phyloP scores from a whole-genome alignment of 2,113 vertebrate species.

The Callipepla californica region DNA sequence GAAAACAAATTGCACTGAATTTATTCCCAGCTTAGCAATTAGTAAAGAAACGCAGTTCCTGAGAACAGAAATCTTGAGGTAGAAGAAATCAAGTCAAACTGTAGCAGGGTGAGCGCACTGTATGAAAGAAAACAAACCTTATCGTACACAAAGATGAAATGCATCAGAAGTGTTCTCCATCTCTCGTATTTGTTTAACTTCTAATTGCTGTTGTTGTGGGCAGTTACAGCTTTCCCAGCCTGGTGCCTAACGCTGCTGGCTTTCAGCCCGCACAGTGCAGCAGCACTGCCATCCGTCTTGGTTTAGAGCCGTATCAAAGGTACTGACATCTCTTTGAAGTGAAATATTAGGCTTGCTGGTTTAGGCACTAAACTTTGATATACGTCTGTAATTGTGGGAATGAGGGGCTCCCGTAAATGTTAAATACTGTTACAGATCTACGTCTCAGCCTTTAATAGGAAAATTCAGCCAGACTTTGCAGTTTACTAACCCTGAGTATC shows the following conservation, averaged over 20 bases:
- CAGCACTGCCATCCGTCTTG: neutral
- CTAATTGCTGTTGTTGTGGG: neutral
- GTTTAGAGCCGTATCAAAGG: neutral
- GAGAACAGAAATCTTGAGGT: neutral
- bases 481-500: neutral
- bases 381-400: neutral
- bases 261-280: neutral
- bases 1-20: neutral
- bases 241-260: neutral
- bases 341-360: neutral
- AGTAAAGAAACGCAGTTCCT: neutral
- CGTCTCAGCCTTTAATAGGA: neutral
- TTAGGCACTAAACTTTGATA: neutral
- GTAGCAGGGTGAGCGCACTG: neutral
- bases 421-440: neutral
- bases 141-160: neutral
- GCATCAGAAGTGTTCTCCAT: neutral
- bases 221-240: neutral
- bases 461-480: neutral
- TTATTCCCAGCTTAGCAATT: neutral
- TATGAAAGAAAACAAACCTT: neutral
- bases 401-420: neutral
- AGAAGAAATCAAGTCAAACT: neutral
- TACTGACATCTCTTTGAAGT: neutral
- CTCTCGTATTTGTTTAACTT: neutral